Evolutionary conservation across 2,888 invertebrate species (phyloP).

Genomic region (Hypolimnas misippus): DNA sequence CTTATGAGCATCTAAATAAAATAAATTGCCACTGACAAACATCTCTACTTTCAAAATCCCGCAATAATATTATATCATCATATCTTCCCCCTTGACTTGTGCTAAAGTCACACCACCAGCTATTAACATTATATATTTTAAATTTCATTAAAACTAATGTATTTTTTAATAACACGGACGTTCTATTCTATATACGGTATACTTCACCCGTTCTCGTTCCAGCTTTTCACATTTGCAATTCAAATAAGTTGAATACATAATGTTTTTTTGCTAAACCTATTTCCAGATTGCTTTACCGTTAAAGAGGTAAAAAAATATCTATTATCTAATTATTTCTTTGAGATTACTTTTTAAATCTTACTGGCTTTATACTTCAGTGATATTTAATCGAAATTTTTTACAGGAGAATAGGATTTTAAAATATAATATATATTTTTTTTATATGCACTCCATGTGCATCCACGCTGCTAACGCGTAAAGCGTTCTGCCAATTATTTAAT

Average conservation of each 20-base stretch:
- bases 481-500: too few species aligned
- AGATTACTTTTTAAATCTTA: slow-evolving; percentile 6
- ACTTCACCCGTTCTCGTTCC: slow-evolving; percentile 27
- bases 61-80: too few species aligned
- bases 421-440: too few species aligned
- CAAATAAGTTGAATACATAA: slow-evolving; percentile 33
- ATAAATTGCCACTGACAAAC: too few species aligned
- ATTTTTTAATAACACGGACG: slow-evolving; percentile 10
- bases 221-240: slow-evolving; percentile 40
- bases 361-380: not conserved
- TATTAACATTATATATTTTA: not conserved
- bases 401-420: too few species aligned
- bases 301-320: slow-evolving; percentile 25
- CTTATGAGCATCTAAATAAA: too few species aligned
- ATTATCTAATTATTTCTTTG: slow-evolving; percentile 19
- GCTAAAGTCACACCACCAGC: too few species aligned
- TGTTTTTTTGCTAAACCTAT: slow-evolving; percentile 27
- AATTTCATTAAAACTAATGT: not conserved
- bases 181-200: slow-evolving; percentile 18
- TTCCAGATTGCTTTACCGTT: slow-evolving; percentile 30
- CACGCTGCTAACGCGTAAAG: too few species aligned
- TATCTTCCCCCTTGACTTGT: too few species aligned
- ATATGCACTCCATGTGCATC: too few species aligned
- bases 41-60: too few species aligned
- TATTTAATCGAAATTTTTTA: too few species aligned